A percentile compares a stretch with the other conserved stretches of the same genome.
phyloP scores from a whole-genome alignment of 2,113 vertebrate genomes.

The Aegithalos caudatus region DNA sequence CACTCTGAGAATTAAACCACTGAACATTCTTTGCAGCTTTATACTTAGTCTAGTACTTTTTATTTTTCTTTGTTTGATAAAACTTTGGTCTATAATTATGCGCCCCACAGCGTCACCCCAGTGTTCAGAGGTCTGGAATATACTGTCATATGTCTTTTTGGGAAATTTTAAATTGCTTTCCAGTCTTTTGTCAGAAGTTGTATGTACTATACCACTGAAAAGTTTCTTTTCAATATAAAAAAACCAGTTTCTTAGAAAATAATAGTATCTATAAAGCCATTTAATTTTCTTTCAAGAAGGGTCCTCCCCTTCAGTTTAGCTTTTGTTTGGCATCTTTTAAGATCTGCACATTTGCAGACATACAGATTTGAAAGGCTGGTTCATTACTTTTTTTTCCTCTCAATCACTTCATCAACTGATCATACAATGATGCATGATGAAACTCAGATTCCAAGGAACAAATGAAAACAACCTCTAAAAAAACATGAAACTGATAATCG shows the following conservation, averaged over 20 bases:
- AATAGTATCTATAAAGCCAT: not conserved
- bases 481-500: not conserved
- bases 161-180: not conserved
- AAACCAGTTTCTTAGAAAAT: conserved; percentile 25
- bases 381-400: not conserved
- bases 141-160: not conserved
- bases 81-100: not conserved
- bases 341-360: not conserved
- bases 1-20: not conserved
- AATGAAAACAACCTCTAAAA: not conserved
- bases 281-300: conserved; percentile 18
- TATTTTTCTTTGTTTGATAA: not conserved
- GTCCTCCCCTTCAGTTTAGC: not conserved
- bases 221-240: not conserved
- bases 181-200: not conserved
- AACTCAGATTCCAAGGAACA: not conserved
- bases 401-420: not conserved
- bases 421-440: not conserved
- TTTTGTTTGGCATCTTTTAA: not conserved
- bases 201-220: not conserved
- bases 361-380: not conserved
- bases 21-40: not conserved
- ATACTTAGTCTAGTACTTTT: not conserved
- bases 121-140: not conserved
- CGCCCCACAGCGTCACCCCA: not conserved